Percentiles rank a stretch among this genome's conserved stretches.
Evolutionary conservation across 1,140 invertebrate genomes (phyloP).

Genomic region (Nomia melanderi): DNA sequence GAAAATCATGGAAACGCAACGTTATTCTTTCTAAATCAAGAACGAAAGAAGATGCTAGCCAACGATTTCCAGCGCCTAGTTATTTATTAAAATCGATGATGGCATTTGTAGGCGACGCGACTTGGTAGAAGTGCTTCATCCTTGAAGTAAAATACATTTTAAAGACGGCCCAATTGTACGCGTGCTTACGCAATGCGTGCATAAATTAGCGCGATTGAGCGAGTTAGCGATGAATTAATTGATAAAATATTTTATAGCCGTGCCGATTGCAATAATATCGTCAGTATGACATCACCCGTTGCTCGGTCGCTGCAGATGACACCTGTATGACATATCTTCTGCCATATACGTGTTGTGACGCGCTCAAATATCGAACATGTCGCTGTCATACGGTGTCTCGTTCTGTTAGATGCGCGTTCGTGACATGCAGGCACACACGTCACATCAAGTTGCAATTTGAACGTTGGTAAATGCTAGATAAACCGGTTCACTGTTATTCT

Average conservation of each 20-base stretch:
- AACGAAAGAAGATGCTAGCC: constrained; percentile 11
- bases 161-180: neutral
- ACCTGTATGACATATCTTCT: constrained; percentile 33
- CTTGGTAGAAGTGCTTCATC: neutral
- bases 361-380: constrained; percentile 36
- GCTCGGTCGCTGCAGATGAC: constrained; percentile 26
- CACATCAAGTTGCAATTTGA: constrained; percentile 1
- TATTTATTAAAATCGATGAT: constrained; percentile 32
- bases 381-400: constrained; percentile 29
- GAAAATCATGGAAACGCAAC: neutral
- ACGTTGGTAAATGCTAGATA: neutral
- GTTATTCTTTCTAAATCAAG: constrained; percentile 7
- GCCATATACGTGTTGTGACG: constrained; percentile 13
- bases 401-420: constrained; percentile 6
- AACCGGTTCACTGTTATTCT: neutral
- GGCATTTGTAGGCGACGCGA: constrained; percentile 10
- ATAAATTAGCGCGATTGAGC: neutral
- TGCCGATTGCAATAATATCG: constrained; percentile 1
- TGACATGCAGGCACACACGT: neutral
- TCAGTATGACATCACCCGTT: constrained; percentile 7
- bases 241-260: neutral
- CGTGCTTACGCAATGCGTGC: neutral
- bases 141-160: constrained; percentile 8
- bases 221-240: constrained; percentile 2
- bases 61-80: constrained; percentile 14